phyloP scores from a whole-genome alignment of 2,797 vertebrate genomes.

The Hippocampus kuda region DNA sequence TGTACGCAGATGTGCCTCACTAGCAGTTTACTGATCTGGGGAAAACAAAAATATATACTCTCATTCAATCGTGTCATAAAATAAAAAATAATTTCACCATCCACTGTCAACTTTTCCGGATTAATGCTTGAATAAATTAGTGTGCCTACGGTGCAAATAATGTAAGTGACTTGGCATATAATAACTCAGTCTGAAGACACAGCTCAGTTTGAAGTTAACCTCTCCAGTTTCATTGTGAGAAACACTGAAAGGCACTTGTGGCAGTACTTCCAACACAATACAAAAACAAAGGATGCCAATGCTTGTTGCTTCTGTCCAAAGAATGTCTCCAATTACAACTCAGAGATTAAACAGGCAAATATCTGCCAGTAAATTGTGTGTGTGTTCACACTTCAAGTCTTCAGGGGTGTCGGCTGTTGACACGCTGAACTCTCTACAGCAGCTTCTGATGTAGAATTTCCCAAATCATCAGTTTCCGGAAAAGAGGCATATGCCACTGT shows the following conservation, averaged over 20 bases:
- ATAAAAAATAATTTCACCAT: background rate
- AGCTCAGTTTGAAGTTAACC: background rate
- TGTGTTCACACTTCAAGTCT: background rate
- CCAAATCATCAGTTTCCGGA: constrained; percentile 90
- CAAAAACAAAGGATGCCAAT: constrained; percentile 37
- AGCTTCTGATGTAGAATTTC: constrained; percentile 88
- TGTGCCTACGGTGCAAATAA: background rate
- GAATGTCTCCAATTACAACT: constrained; percentile 97
- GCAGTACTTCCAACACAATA: constrained; percentile 38
- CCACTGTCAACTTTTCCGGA: background rate
- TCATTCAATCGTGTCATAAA: constrained; percentile 2
- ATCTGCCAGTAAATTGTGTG: constrained; percentile 9
- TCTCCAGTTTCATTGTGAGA: constrained; percentile 18
- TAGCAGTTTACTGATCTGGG: background rate
- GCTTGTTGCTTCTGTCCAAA: constrained; percentile 55
- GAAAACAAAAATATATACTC: background rate
- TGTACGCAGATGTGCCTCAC: constrained; percentile 22
- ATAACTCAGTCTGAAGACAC: background rate
- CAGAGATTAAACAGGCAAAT: constrained; percentile 46
- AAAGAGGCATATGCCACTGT: constrained; percentile 86
- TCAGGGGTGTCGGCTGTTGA: constrained; percentile 14
- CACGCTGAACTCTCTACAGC: constrained; percentile 53
- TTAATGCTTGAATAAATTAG: background rate
- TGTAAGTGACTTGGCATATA: background rate
- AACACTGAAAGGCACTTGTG: constrained; percentile 59